These are phyloP conservation scores for Aphis gossypii DNA, from an alignment of 1,140 invertebrate species.

Conservation along the genomic window DNA sequence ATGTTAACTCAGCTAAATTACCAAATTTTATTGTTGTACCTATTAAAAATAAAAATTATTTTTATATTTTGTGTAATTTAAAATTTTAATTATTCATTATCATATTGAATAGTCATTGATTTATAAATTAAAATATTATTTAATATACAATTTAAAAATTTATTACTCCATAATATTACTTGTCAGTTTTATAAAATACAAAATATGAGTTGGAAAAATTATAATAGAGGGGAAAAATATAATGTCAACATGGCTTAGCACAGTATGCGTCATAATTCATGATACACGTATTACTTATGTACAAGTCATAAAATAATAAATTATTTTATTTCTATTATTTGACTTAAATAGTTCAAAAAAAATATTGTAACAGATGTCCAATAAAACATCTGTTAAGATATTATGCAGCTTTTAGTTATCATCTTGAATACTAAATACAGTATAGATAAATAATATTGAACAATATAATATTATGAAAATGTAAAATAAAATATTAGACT, in stretches of 20 bases:
- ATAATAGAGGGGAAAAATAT: background rate
- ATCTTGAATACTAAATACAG: background rate
- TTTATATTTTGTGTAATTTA: background rate
- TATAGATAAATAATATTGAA: background rate
- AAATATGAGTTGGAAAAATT: background rate
- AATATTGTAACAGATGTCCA: background rate
- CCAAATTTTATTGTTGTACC: background rate
- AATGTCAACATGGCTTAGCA: background rate
- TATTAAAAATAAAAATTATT: background rate
- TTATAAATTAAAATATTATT: background rate
- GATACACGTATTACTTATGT: background rate
- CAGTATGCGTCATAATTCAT: background rate
- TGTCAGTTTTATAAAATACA: background rate
- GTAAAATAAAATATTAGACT: background rate
- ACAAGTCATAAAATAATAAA: constrained; percentile 3
- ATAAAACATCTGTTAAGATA: constrained; percentile 6
- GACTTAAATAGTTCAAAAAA: background rate
- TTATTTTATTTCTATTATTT: background rate
- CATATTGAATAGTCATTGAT: background rate
- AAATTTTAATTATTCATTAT: background rate
- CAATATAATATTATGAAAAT: background rate
- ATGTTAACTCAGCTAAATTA: background rate
- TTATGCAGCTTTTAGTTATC: background rate
- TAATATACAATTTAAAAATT: background rate
- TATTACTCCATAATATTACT: background rate